Percentiles rank a stretch among this genome's conserved stretches.
These are phyloP conservation scores for Rosalia funebris DNA, from an alignment of 2,888 invertebrate genomes.

Conservation along the genomic window DNA sequence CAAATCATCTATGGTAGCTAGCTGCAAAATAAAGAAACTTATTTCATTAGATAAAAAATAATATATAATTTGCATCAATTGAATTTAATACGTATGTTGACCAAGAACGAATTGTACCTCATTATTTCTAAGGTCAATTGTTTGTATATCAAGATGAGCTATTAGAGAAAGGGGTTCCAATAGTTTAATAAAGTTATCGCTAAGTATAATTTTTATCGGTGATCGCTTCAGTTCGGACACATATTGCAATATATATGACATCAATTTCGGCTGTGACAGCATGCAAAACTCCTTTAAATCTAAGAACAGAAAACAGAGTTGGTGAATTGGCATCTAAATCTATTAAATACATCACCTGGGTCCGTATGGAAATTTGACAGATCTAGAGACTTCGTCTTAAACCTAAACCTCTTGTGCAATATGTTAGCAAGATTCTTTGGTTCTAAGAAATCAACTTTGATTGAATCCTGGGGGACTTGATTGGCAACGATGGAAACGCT, in stretches of 20 bases:
- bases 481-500: constrained; percentile 1
- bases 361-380: constrained; percentile 33
- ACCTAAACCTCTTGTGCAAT: constrained; percentile 32
- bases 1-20: constrained; percentile 29
- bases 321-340: background rate
- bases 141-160: constrained; percentile 11
- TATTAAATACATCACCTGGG: constrained; percentile 30
- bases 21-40: constrained; percentile 27
- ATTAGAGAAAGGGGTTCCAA: constrained; percentile 25
- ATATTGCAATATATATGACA: constrained; percentile 28
- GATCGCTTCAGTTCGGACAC: constrained; percentile 16
- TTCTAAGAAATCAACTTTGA: constrained; percentile 19
- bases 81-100: background rate
- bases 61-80: background rate
- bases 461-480: background rate
- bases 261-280: constrained; percentile 31
- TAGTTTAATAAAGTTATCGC: constrained; percentile 33
- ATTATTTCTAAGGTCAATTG: constrained; percentile 35
- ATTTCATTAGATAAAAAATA: background rate
- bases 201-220: constrained; percentile 24
- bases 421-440: constrained; percentile 28
- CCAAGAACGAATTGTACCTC: constrained; percentile 25
- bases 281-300: constrained; percentile 33
- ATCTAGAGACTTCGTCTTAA: constrained; percentile 24
- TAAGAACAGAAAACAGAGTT: constrained; percentile 25